phyloP scores from a whole-genome alignment of 2,888 invertebrate genomes.

The Odontocolon sp. region DNA sequence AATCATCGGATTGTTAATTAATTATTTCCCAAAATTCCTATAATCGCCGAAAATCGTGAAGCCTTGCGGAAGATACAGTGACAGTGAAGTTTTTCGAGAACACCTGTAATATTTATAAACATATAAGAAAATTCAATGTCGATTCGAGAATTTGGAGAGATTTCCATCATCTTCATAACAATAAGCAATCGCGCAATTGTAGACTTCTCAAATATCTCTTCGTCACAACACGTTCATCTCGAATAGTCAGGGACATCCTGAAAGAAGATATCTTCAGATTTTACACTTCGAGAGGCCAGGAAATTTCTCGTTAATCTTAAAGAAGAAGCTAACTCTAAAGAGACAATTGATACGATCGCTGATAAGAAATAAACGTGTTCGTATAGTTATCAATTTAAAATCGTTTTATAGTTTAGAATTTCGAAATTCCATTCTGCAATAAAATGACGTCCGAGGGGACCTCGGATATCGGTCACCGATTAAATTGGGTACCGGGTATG shows the following conservation, averaged over 20 bases:
- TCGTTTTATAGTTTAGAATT: constrained; percentile 3
- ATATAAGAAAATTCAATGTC: neutral
- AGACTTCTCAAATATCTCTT: neutral
- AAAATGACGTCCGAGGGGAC: constrained; percentile 69
- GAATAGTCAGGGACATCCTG: neutral
- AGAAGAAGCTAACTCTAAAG: too few species aligned
- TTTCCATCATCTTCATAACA: too few species aligned
- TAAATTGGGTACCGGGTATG: constrained; percentile 66
- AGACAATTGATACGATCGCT: neutral
- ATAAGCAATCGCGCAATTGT: neutral
- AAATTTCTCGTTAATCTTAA: neutral
- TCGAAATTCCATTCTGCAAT: constrained; percentile 68
- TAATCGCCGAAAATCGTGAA: neutral
- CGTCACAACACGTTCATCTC: neutral
- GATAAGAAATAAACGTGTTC: neutral
- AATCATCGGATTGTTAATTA: neutral
- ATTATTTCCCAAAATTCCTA: too few species aligned
- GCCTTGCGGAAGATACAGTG: neutral
- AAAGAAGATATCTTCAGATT: neutral
- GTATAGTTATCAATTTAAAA: neutral
- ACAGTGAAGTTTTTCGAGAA: neutral
- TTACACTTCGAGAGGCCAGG: neutral
- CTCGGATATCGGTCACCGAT: constrained; percentile 54
- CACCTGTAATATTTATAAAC: too few species aligned
- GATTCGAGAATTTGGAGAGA: too few species aligned